phyloP scores from a whole-genome alignment of 2,113 vertebrate species.

The Bubo bubo region DNA sequence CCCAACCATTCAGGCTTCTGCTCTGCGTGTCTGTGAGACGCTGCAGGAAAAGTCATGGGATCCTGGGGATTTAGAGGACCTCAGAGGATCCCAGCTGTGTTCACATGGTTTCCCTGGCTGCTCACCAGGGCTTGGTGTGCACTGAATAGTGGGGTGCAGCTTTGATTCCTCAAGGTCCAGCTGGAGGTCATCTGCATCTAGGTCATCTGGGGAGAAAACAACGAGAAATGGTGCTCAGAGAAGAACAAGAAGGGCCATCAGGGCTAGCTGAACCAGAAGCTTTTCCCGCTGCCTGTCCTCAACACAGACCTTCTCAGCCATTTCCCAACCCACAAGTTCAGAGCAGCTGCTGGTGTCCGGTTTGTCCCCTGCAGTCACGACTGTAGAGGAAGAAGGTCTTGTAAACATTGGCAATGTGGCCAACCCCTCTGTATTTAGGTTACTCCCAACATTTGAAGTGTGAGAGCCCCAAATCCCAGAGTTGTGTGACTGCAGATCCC shows the following conservation, averaged over 20 bases:
- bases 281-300: not conserved
- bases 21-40: not conserved
- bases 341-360: not conserved
- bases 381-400: not conserved
- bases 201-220: slow-evolving; percentile 81
- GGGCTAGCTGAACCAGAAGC: not conserved
- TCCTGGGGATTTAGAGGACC: not conserved
- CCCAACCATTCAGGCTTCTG: not conserved
- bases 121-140: slow-evolving; percentile 89
- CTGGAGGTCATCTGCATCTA: slow-evolving; percentile 89
- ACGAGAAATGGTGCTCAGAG: not conserved
- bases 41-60: rapidly evolving
- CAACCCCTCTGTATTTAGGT: not conserved
- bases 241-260: not conserved
- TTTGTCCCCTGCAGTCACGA: not conserved
- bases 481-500: not conserved
- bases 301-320: not conserved
- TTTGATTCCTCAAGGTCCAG: slow-evolving; percentile 86
- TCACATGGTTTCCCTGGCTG: not conserved
- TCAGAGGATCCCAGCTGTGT: not conserved
- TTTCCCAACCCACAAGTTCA: not conserved
- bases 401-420: not conserved
- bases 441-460: not conserved
- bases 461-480: not conserved
- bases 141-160: slow-evolving; percentile 86